These are phyloP conservation scores for Amphiduros pacificus DNA, from an alignment of 2,888 invertebrate species.

Conservation along the genomic window DNA sequence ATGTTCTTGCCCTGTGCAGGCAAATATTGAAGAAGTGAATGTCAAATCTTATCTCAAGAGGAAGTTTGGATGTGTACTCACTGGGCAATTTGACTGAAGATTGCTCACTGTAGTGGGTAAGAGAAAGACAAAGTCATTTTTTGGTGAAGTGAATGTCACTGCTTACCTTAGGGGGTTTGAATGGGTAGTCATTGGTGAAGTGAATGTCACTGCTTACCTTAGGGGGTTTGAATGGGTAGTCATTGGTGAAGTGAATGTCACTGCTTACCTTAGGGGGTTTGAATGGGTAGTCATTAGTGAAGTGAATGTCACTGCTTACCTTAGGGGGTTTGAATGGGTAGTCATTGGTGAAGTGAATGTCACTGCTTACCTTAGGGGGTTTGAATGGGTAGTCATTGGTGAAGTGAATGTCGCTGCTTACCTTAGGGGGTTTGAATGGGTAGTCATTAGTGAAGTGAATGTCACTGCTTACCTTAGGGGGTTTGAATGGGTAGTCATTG, in stretches of 20 bases:
- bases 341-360: conserved; percentile 94
- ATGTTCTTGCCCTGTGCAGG: too few relatives aligned
- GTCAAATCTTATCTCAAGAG: too few relatives aligned
- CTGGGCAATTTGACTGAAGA: too few relatives aligned
- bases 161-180: conserved; percentile 91
- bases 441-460: conserved; percentile 96
- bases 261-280: conserved; percentile 88
- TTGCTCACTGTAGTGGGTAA: too few relatives aligned
- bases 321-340: conserved; percentile 98
- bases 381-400: conserved; percentile 97
- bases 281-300: conserved; percentile 92
- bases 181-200: conserved; percentile 95
- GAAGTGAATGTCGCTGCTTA: conserved; percentile 54
- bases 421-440: conserved; percentile 97
- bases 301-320: conserved; percentile 63
- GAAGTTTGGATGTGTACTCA: too few relatives aligned
- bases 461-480: conserved; percentile 84
- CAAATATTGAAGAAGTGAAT: too few relatives aligned
- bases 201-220: conserved; percentile 87
- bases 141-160: background rate
- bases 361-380: conserved; percentile 84
- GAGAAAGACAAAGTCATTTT: too few relatives aligned
- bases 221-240: conserved; percentile 97
- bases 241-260: conserved; percentile 94
- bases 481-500: conserved; percentile 96